These are phyloP conservation scores for Eupithecia exiguata DNA, from an alignment of 2,888 invertebrate genomes.

Conservation along the genomic window DNA sequence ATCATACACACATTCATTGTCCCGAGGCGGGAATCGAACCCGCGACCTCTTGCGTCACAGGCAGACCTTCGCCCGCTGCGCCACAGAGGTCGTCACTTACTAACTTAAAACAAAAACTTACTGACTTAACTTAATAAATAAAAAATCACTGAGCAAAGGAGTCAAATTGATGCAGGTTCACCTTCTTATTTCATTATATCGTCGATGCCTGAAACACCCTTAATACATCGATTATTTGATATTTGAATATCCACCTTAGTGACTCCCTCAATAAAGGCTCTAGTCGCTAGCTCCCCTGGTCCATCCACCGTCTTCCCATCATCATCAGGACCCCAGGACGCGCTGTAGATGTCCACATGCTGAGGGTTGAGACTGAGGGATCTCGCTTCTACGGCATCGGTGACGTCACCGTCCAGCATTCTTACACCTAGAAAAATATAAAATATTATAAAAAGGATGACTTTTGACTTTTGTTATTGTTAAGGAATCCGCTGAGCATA, in stretches of 20 bases:
- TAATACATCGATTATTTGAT: neutral
- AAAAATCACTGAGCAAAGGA: neutral
- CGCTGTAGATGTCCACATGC: constrained; percentile 99
- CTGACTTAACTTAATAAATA: neutral
- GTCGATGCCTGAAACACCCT: neutral
- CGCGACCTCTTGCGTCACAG: too few relatives aligned
- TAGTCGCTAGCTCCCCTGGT: constrained; percentile 96
- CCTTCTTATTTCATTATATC: neutral
- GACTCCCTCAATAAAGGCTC: constrained; percentile 98
- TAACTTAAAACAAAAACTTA: too few relatives aligned
- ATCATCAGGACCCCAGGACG: constrained; percentile 99
- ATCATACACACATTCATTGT: too few relatives aligned
- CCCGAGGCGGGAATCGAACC: too few relatives aligned
- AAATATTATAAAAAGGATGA: neutral
- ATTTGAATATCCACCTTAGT: constrained; percentile 87
- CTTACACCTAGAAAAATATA: constrained; percentile 88
- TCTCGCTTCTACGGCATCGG: constrained; percentile 98
- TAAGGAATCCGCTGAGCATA: too few relatives aligned
- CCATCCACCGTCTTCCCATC: constrained; percentile 99
- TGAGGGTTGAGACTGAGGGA: constrained; percentile 97
- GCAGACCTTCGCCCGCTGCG: too few relatives aligned
- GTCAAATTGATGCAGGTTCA: neutral
- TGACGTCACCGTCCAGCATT: constrained; percentile 99
- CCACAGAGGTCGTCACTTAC: too few relatives aligned
- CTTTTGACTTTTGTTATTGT: too few relatives aligned